Conservation (phyloP, 2,797 vertebrate species). For the Ctenochaetus hawaiiensis region DNA sequence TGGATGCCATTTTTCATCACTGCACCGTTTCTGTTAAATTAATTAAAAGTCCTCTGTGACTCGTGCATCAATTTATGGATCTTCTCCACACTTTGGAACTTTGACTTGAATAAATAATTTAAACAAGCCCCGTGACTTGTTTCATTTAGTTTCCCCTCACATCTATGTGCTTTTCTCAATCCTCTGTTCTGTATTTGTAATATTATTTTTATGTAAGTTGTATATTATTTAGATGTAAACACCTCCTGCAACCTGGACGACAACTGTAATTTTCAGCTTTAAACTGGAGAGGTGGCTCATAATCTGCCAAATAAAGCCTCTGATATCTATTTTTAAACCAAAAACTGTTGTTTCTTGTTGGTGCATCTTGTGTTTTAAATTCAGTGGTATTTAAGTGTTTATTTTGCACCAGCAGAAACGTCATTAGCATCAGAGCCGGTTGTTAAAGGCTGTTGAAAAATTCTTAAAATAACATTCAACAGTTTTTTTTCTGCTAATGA, state of each 20-base stretch:
- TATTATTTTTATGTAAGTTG: no score
- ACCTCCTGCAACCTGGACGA: neutral
- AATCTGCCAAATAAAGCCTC: neutral
- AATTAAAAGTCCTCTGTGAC: neutral
- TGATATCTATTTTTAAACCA: neutral
- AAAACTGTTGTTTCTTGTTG: neutral
- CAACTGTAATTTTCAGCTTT: constrained; percentile 3
- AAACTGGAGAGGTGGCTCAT: neutral
- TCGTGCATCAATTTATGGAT: neutral
- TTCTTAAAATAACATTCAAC: neutral
- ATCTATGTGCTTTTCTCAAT: constrained; percentile 1
- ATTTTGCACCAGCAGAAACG: neutral
- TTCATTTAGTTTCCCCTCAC: no score
- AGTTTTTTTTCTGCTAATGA: neutral
- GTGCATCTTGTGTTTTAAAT: neutral
- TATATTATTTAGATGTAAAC: neutral
- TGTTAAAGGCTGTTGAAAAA: neutral
- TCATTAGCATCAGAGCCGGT: neutral
- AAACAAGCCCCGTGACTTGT: no score
- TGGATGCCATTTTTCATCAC: neutral
- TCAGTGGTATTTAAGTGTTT: neutral
- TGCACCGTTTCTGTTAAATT: constrained; percentile 8
- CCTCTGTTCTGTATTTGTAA: constrained; percentile 3
- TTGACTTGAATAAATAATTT: no score
- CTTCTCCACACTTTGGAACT: constrained; percentile 1